Percentiles rank a stretch among this genome's conserved stretches.
Conservation (phyloP, 2,888 invertebrate species). For the Gerosis bhagava region DNA sequence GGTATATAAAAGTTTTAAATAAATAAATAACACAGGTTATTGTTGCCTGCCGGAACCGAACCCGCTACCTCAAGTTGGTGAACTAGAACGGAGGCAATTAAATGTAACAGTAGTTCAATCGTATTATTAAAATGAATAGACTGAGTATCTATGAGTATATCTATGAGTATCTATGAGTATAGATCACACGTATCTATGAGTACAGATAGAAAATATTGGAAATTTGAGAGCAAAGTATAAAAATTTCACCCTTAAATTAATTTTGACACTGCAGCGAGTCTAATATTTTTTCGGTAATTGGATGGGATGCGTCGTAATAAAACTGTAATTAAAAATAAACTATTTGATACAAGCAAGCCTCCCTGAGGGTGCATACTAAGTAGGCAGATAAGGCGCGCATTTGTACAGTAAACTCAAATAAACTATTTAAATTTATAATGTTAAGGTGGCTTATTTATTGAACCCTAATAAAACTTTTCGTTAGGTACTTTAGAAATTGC, state of each 20-base stretch:
- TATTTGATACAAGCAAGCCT: constrained; percentile 67
- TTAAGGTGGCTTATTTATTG: constrained; percentile 42
- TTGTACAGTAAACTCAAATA: constrained; percentile 72
- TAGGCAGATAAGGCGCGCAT: constrained; percentile 61
- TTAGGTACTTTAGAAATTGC: no score
- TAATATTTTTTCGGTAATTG: constrained; percentile 71
- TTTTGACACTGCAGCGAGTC: constrained; percentile 34
- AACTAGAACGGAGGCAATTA: no score
- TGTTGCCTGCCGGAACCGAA: no score
- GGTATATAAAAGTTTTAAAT: no score
- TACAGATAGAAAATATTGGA: neutral
- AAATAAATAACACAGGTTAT: no score
- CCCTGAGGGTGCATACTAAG: constrained; percentile 78
- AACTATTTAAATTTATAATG: constrained; percentile 72
- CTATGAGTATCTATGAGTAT: no score
- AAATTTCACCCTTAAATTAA: constrained; percentile 38
- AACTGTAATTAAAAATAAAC: constrained; percentile 81
- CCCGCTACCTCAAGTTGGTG: no score
- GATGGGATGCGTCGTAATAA: constrained; percentile 77
- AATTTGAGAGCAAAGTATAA: neutral
- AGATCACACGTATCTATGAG: no score
- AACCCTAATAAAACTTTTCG: neutral
- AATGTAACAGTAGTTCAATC: no score
- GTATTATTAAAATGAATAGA: no score
- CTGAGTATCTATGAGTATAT: no score